phyloP scores from a whole-genome alignment of 2,797 vertebrate genomes.

The Chelmon rostratus region DNA sequence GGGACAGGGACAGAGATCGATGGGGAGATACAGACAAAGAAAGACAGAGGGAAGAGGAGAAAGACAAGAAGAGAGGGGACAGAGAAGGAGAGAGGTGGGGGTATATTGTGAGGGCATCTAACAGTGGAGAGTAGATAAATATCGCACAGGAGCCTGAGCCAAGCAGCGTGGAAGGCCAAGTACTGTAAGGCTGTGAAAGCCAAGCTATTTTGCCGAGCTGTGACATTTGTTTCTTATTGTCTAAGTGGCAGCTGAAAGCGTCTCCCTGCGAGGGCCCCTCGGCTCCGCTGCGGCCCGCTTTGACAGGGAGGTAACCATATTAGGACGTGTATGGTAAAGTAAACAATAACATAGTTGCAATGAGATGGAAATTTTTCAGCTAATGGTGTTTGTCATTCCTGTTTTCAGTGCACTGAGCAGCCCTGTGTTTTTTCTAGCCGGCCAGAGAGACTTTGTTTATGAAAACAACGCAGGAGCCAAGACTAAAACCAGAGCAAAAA shows the following conservation, averaged over 20 bases:
- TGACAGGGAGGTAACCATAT: conserved; percentile 96
- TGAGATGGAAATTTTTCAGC: conserved; percentile 92
- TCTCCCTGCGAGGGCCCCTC: conserved; percentile 90
- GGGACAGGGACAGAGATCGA: conserved; percentile 75
- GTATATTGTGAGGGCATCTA: conserved; percentile 62
- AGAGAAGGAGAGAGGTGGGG: conserved; percentile 35
- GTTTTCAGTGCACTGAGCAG: conserved; percentile 85
- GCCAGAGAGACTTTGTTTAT: conserved; percentile 85
- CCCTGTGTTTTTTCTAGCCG: conserved; percentile 78
- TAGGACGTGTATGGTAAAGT: conserved; percentile 97
- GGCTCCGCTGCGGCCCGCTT: conserved; percentile 83
- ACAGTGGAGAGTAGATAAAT: conserved; percentile 76
- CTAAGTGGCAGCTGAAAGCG: conserved; percentile 90
- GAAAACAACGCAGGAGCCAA: conserved; percentile 82
- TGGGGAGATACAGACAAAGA: conserved; percentile 73
- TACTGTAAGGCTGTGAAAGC: conserved; percentile 76
- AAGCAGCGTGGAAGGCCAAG: conserved; percentile 80
- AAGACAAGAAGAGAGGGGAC: conserved; percentile 32
- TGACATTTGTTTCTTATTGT: conserved; percentile 96
- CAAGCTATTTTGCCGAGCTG: conserved; percentile 89
- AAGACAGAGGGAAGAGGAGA: conserved; percentile 54
- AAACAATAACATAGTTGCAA: conserved; percentile 99
- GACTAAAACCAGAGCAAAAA: conserved; percentile 79
- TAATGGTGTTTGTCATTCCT: conserved; percentile 93
- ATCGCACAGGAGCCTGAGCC: conserved; percentile 75